A percentile compares a stretch with the other conserved stretches of the same genome.
These are phyloP conservation scores for Hipposideros armiger DNA, from an alignment of 2,113 vertebrate species.

Conservation along the genomic window DNA sequence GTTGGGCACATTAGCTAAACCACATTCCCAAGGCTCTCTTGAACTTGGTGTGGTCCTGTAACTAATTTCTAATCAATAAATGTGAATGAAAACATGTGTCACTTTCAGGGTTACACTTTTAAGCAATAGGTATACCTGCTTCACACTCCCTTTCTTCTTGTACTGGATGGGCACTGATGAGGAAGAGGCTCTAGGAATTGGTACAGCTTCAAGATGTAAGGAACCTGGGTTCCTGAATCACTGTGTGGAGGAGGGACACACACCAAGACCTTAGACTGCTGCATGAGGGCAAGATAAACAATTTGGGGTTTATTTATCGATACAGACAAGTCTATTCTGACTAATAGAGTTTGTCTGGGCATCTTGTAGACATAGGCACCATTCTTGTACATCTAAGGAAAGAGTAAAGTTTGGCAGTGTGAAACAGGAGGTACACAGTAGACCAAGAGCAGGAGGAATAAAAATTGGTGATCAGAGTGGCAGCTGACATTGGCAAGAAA, in stretches of 20 bases:
- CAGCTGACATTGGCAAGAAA: neutral
- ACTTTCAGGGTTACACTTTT: neutral
- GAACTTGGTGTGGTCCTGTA: neutral
- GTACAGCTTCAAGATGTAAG: neutral
- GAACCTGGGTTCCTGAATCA: neutral
- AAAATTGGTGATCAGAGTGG: neutral
- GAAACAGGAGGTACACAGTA: neutral
- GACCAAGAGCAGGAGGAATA: neutral
- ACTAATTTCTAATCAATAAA: neutral
- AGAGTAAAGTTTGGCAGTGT: neutral
- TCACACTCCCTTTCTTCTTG: neutral
- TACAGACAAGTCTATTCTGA: neutral
- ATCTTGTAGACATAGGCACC: neutral
- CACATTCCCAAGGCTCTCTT: neutral
- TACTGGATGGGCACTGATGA: neutral
- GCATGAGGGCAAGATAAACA: neutral
- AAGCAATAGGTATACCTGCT: neutral
- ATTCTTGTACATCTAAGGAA: neutral
- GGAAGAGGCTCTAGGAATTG: neutral
- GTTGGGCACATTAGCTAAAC: neutral
- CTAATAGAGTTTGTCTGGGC: neutral
- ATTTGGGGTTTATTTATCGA: neutral
- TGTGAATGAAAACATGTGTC: neutral
- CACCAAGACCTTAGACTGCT: neutral
- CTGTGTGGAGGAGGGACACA: neutral